Base-by-base conservation (phyloP, 1,140 invertebrate species). In the Amphibalanus amphitrite region DNA sequence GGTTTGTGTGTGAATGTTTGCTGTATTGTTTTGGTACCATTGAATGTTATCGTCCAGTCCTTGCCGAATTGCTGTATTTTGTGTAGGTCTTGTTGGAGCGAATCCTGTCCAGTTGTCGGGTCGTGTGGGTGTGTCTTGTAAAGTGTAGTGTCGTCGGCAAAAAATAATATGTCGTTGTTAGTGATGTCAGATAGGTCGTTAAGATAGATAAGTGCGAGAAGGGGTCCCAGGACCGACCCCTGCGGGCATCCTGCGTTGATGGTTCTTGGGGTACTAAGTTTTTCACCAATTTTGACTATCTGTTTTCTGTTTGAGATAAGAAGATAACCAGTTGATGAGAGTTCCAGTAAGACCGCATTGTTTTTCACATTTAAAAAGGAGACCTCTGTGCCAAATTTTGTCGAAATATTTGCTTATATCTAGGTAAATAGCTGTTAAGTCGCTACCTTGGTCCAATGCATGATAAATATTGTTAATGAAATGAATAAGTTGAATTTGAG, bases 341-440 rank as follows among this genome's bases (percentile, higher is more conserved):
- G 20, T 59, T 59, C 20, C 47, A 3, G 47, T 17, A 8, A 59
- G 20, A 20, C 47, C 47, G 20, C 47, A 59, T 3, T 59, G 23
- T 23, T 59, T 20, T 59, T n/a, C 47, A 20, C 47, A 20, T 20
- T 13, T n/a, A n/a, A 59, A 23, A 17, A 59, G 47, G 6, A 59
- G 17, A 1, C 69, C 47, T 26, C 23, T 40, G 10, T 69, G 33
- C 47, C n/a, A 29, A 3, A 28, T 69, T 28, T 69, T 40, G 26
- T 40, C 47, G 29, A 38, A 69, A 8, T 69, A 69, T n/a, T 40
- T 69, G 33, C 33, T 40, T 26, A 69, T 69, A 28, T 69, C 69
- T 26, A 69, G 26, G 47, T 26, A 28, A 26, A 69, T 28, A n/a
- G 28, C 47, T 15, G 69, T 69, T 28, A 26, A 69, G 47, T 69